Base-by-base conservation (phyloP, 2,797 vertebrate genomes). In the Trematomus bernacchii region DNA sequence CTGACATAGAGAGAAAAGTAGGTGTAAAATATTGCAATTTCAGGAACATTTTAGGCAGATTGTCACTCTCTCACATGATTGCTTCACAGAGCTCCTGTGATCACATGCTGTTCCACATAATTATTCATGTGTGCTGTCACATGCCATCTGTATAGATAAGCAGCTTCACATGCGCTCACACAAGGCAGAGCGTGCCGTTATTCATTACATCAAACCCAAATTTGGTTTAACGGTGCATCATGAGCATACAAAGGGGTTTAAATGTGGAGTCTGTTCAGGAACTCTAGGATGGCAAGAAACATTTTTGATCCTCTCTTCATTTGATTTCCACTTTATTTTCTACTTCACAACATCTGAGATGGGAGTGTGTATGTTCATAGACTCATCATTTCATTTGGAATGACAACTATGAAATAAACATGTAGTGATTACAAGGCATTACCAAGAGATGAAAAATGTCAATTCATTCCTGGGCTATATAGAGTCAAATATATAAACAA, bases 101-200 rank as follows among this genome's bases (percentile, higher is more conserved):
- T 89, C 89, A 89, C 86, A 86, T 86, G 87, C 73, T 79, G 71
- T 73, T 50, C 55, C 59, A 67, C 47, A 46, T 57, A 69, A 72
- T 76, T 76, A 60, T 69, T 66, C 51, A 54, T 50, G 61, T 75
- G 66, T 79, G 71, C 59, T 81, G 88, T 94, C 93, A 95, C 93
- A 91, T 95, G 94, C 66, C 69, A 68, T 84, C 77, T 64, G 78
- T 71, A 30, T 58, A 16, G 79, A 88, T 92, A 90, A 94, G 79
- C 55, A 82, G 84, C 73, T 84, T 89, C 93, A 91, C 88, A 74
- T 91, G 91, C 77, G 87, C 77, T 90, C 78, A 84, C 19, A 85
- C 79, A 89, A 84, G 83, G 74, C 75, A 50, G 1, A 91, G 71
- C 92, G 21, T 83, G 85, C 76, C 40, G 92, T 83, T 76, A 63